Conservation (phyloP, 92 coral and sea anemone genomes). For the Epizoanthus scotinus region DNA sequence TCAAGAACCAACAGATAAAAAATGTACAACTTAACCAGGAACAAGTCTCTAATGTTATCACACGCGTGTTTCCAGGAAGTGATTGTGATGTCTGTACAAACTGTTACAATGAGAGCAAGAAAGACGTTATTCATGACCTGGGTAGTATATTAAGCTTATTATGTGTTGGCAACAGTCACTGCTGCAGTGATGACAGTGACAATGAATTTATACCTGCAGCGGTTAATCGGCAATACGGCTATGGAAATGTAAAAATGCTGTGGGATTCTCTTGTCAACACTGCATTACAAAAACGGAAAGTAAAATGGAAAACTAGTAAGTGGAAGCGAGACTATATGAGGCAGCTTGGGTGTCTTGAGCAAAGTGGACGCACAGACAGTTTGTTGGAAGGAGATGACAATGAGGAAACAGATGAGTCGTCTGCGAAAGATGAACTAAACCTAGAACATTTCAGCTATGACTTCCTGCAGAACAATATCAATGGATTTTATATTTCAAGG, state of each 20-base stretch:
- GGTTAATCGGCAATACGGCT: not conserved
- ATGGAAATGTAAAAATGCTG: not conserved
- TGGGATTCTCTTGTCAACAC: slow-evolving; percentile 21
- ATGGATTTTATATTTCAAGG: slow-evolving; percentile 78
- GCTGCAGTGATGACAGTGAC: no score
- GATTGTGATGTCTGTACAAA: not conserved
- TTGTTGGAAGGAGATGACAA: slow-evolving; percentile 43
- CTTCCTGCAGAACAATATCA: slow-evolving; percentile 36
- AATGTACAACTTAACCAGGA: not conserved
- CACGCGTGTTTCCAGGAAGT: not conserved
- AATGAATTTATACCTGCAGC: no score
- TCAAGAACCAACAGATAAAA: not conserved
- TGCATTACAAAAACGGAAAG: not conserved
- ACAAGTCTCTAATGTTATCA: slow-evolving; percentile 2
- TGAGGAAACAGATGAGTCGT: slow-evolving; percentile 38
- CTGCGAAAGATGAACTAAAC: slow-evolving; percentile 17
- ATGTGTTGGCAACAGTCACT: not conserved
- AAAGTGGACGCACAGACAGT: not conserved
- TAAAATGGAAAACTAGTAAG: slow-evolving; percentile 7
- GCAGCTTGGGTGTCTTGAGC: slow-evolving; percentile 11
- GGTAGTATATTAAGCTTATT: not conserved
- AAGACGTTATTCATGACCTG: not conserved
- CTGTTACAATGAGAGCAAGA: slow-evolving; percentile 16
- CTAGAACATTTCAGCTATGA: slow-evolving; percentile 24
- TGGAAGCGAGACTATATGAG: slow-evolving; percentile 30